A percentile compares a stretch with the other conserved stretches of the same genome.
phyloP scores from a whole-genome alignment of 2,797 vertebrate species.

The Geotrypetes seraphini region DNA sequence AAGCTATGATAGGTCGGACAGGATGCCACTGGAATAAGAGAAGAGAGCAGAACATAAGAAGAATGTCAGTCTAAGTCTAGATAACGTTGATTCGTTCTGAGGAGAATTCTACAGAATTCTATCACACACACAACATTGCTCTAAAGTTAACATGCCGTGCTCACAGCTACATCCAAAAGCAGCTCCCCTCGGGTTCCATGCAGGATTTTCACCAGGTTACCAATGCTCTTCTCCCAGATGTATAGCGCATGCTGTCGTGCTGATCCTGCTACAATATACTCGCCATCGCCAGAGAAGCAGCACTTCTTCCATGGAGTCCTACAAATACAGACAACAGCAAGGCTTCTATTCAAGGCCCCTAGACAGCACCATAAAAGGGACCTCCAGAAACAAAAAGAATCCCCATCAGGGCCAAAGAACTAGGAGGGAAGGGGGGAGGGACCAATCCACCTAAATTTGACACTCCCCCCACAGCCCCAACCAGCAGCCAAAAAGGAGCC shows the following conservation, averaged over 20 bases:
- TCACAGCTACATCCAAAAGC: constrained; percentile 88
- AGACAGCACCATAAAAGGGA: no score
- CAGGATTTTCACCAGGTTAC: constrained; percentile 93
- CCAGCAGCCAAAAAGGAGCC: no score
- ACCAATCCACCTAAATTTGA: no score
- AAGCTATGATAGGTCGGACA: constrained; percentile 90
- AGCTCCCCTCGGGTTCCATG: constrained; percentile 91
- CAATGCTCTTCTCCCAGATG: constrained; percentile 98
- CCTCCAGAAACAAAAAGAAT: no score
- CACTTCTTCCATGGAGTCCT: constrained; percentile 95
- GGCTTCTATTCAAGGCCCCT: no score
- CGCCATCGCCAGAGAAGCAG: constrained; percentile 93
- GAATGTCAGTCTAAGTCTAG: neutral
- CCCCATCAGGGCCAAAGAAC: no score
- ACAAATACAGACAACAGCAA: no score
- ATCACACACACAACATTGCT: no score
- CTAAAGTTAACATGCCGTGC: no score
- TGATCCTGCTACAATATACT: constrained; percentile 92
- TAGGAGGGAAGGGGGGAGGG: no score
- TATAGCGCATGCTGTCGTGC: constrained; percentile 91
- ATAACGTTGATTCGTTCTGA: neutral
- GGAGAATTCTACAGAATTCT: no score
- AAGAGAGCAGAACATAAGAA: neutral
- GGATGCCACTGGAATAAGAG: constrained; percentile 79
- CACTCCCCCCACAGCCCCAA: no score